Percentiles rank a stretch among this genome's conserved stretches.
Conservation (phyloP, 2,113 vertebrate species). For the Elaphurus davidianus region DNA sequence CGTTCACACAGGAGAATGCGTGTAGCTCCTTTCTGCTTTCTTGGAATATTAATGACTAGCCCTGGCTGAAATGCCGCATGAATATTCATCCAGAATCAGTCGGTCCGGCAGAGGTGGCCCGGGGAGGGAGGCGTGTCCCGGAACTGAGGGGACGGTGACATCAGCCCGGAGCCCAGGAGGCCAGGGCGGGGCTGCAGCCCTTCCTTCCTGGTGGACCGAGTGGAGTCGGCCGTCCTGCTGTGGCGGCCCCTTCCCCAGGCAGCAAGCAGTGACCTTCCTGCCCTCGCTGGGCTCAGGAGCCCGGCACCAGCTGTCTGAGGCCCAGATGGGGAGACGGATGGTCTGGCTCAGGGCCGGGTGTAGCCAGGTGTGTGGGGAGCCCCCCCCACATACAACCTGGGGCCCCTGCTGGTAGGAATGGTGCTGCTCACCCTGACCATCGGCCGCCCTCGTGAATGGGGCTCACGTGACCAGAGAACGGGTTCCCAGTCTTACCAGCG, state of each 20-base stretch:
- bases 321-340: background rate
- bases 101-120: conserved; percentile 63
- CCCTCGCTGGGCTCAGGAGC: background rate
- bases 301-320: background rate
- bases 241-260: background rate
- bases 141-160: background rate
- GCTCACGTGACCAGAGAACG: background rate
- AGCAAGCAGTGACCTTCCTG: background rate
- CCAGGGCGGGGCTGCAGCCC: background rate
- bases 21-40: conserved; percentile 68
- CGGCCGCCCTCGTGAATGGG: background rate
- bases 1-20: conserved; percentile 73
- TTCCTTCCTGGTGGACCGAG: background rate
- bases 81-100: conserved; percentile 78
- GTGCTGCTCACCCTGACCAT: background rate
- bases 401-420: background rate
- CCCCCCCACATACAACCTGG: rapidly evolving
- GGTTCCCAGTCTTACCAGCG: background rate
- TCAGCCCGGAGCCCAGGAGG: background rate
- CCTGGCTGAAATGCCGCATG: conserved; percentile 71
- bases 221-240: background rate
- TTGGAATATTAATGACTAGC: conserved; percentile 76
- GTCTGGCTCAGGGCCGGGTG: background rate
- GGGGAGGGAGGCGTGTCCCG: background rate
- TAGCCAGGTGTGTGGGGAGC: background rate